These are phyloP conservation scores for Synanthedon vespiformis DNA, from an alignment of 2,888 invertebrate species.

Conservation along the genomic window DNA sequence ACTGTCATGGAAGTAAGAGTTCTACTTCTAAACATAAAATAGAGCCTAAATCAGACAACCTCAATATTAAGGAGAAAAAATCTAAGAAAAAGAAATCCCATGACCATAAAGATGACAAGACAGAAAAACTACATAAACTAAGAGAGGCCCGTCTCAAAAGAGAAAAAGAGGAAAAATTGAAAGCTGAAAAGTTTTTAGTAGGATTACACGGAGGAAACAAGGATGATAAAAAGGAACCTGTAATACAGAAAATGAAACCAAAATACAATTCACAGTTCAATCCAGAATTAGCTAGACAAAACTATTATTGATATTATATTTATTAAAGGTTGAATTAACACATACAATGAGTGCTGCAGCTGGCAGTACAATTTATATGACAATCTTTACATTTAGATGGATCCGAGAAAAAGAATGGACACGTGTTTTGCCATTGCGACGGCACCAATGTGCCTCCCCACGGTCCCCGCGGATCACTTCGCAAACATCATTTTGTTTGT, in stretches of 20 bases:
- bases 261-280: conserved; percentile 98
- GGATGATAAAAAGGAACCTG: conserved; percentile 9
- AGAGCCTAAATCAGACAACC: conserved; percentile 1
- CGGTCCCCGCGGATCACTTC: too few relatives aligned
- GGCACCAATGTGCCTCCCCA: too few relatives aligned
- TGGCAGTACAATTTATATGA: too few relatives aligned
- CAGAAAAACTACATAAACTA: conserved; percentile 72
- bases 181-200: conserved; percentile 78
- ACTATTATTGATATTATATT: conserved; percentile 65
- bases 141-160: conserved; percentile 83
- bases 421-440: too few relatives aligned
- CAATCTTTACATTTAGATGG: too few relatives aligned
- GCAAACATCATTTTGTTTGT: too few relatives aligned
- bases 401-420: too few relatives aligned
- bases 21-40: conserved; percentile 7
- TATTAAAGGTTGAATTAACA: too few relatives aligned
- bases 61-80: conserved; percentile 12
- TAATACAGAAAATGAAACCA: conserved; percentile 58
- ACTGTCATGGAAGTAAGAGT: conserved; percentile 25
- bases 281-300: conserved; percentile 89
- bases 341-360: too few relatives aligned
- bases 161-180: conserved; percentile 82
- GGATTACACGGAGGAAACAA: conserved; percentile 60
- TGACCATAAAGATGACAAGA: conserved; percentile 30
- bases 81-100: conserved; percentile 19